A percentile compares a stretch with the other conserved stretches of the same genome.
These are phyloP conservation scores for Drosophila tropicalis DNA, from an alignment of 1,140 invertebrate species.

Conservation along the genomic window DNA sequence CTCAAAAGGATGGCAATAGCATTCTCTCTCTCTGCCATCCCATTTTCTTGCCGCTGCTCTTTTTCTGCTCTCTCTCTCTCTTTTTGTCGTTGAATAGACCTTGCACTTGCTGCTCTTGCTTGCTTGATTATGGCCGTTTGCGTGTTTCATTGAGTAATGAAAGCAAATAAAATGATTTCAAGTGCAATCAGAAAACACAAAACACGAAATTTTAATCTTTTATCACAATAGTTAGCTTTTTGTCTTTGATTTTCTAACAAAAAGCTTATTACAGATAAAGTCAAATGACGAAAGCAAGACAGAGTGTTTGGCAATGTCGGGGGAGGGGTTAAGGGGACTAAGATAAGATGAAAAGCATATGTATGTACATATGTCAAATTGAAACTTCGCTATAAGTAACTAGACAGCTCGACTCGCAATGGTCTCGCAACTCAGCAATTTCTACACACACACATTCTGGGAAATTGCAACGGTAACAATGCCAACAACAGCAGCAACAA, in stretches of 20 bases:
- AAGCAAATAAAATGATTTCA: conserved; percentile 34
- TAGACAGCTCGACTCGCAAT: conserved; percentile 42
- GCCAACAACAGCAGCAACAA: conserved; percentile 38
- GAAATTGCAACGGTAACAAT: conserved; percentile 65
- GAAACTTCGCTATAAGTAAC: conserved; percentile 19
- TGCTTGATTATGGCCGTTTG: conserved; percentile 34
- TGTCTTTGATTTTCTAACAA: not conserved
- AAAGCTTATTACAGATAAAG: conserved; percentile 15
- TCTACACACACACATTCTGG: conserved; percentile 66
- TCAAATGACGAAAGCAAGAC: conserved; percentile 26
- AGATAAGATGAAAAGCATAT: conserved; percentile 35
- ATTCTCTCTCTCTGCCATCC: conserved; percentile 15
- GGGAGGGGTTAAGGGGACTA: not conserved
- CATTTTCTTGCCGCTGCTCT: conserved; percentile 9
- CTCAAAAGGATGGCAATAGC: conserved; percentile 42
- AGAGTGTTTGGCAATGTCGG: not conserved
- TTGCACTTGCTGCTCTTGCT: conserved; percentile 63
- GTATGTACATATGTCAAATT: conserved; percentile 44
- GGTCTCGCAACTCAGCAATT: conserved; percentile 50
- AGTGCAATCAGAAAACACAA: conserved; percentile 43
- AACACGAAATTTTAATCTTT: conserved; percentile 23
- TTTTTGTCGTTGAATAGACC: conserved; percentile 44
- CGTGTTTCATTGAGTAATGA: conserved; percentile 57
- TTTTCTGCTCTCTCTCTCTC: conserved; percentile 27
- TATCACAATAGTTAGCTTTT: conserved; percentile 20